Evolutionary conservation across 1,140 invertebrate genomes (phyloP), one percentile per base, ranked within the genome.

Genomic region (Globodera rostochiensis): DNA sequence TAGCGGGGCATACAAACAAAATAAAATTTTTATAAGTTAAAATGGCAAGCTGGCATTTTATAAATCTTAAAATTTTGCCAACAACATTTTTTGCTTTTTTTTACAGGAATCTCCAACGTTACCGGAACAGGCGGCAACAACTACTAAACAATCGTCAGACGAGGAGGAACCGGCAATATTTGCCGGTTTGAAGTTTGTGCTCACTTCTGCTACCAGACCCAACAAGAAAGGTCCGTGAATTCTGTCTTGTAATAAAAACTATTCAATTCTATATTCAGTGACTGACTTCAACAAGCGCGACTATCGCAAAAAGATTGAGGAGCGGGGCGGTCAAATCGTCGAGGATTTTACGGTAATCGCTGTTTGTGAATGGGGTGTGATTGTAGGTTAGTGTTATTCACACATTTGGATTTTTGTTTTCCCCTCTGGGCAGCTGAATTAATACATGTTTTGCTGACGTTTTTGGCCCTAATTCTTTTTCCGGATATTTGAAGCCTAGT

Each of bases 231-330:
- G 74, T 81, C 15, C 77, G 53, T 47, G 36, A 36, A 36, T 79
- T 80, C 45, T 79, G 7, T 6, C 50, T 45, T 64, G 0, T 36
- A 64, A 82, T 21, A 13, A 71, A 45, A 73, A 15, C 2, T 21
- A n/a, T 13, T n/a, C 74, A 36, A 15, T 75, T 87, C 47, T 53
- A 36, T 36, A 36, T 36, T 36, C 36, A 86, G 85, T 64, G 21
- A 77, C 81, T 46, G 79, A 86, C 25, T 90, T 89, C 80, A 88
- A 85, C 71, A 89, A 89, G 77, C 87, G 88, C 19, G 83, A 87
- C 15, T 75, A 85, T 11, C 77, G 78, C 6, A 73, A 79, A n/a
- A 79, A 77, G 49, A 89, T 89, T 47, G 81, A 82, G 53, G 70
- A 85, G 6, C 70, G 84, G n/a, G 85, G 83, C 11, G 88, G 88